Evolutionary conservation across 2,888 invertebrate genomes (phyloP), one percentile per base, ranked within the genome.

Genomic region (Frankliniella intonsa): DNA sequence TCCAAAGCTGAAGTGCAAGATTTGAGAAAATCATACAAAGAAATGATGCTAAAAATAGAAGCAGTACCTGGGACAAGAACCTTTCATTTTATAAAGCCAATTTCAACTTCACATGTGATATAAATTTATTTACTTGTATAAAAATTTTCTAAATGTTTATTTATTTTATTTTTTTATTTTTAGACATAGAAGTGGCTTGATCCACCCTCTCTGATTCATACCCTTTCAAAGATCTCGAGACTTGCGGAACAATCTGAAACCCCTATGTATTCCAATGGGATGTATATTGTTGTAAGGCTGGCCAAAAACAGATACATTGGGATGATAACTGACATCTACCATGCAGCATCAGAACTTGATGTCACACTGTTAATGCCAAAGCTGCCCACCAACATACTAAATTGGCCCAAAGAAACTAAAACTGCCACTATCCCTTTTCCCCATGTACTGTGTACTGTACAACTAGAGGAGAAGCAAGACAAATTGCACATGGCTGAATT

Each of bases 61-160:
- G 65, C 65, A 65, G 65, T 65, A 65, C 65, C 65, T 65, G 65
- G 65, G 65, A 65, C 65, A 65, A n/a, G 65, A 65, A 65, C 65
- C 65, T 65, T 65, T n/a, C 65, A 65, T 65, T 65, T 65, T 22
- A 65, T 65, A n/a, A 19, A 65, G 65, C 65, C 65, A 65, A n/a
- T 19, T 65, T 65, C 65, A 65, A 65, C n/a, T 19, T 65, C 19
- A n/a, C 9, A 65, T n/a, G 14, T 19, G 22, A 65, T 65, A 22
- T 9, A 65, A 65, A 19, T 65, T 65, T 65, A 65, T n/a, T 65
- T 65, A 22, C 65, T 19, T 65, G n/a, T 65, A 65, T 22, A n/a
- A 19, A 65, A 65, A 65, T 65, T 65, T 65, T 65, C 65, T 65
- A 22, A 65, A n/a, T 65, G 19, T n/a, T 65, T 19, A n/a, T 65